Conservation (phyloP, 2,888 invertebrate species). For the Caenorhabditis angaria region DNA sequence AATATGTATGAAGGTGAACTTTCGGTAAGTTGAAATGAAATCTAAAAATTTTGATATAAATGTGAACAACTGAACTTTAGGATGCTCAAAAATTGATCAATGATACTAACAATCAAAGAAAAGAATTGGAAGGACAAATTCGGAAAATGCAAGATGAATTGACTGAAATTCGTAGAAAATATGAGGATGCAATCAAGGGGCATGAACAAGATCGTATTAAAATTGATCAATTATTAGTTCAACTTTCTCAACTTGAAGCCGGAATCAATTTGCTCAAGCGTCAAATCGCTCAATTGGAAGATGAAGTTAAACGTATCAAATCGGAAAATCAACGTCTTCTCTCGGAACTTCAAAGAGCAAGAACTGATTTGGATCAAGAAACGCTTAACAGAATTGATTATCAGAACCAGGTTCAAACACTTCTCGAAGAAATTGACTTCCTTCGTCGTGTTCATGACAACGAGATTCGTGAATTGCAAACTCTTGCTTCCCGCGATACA, state of each 20-base stretch:
- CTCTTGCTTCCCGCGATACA: slow-evolving; percentile 75
- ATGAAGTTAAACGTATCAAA: slow-evolving; percentile 73
- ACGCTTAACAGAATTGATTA: slow-evolving; percentile 75
- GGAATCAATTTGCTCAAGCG: slow-evolving; percentile 73
- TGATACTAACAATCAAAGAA: slow-evolving; percentile 60
- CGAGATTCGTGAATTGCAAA: slow-evolving; percentile 75
- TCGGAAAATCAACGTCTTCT: slow-evolving; percentile 73
- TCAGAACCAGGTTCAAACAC: slow-evolving; percentile 75
- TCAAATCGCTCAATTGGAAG: slow-evolving; percentile 68
- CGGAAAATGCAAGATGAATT: slow-evolving; percentile 61
- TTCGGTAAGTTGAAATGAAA: slow-evolving; percentile 9
- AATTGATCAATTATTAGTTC: slow-evolving; percentile 74
- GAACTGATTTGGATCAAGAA: slow-evolving; percentile 74
- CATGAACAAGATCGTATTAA: slow-evolving; percentile 72
- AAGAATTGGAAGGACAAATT: slow-evolving; percentile 57
- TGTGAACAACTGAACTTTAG: slow-evolving; percentile 17
- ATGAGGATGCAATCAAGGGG: slow-evolving; percentile 69
- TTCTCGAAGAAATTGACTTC: slow-evolving; percentile 76
- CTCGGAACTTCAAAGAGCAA: slow-evolving; percentile 53
- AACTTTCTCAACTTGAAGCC: slow-evolving; percentile 74
- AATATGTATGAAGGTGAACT: slow-evolving; percentile 64
- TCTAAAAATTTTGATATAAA: not conserved
- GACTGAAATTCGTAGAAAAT: slow-evolving; percentile 59
- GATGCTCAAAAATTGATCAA: slow-evolving; percentile 63
- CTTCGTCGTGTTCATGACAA: slow-evolving; percentile 74